Evolutionary conservation across 2,888 invertebrate species (phyloP).

Genomic region (Fissipunctia ypsillon): DNA sequence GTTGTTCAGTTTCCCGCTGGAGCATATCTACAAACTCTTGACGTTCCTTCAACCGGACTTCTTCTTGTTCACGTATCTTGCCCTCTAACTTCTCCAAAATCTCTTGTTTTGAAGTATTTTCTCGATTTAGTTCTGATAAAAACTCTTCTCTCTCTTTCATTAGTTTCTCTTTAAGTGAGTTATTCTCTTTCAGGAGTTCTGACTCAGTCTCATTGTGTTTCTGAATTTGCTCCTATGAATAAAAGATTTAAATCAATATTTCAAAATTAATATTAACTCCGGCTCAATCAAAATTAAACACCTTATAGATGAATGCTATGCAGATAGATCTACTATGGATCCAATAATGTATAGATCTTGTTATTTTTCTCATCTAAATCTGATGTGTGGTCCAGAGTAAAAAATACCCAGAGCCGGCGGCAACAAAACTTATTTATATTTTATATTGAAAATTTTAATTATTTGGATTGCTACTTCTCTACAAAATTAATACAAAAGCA

Average conservation of each 20-base stretch:
- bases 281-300: not conserved
- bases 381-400: not conserved
- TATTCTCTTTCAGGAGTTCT: constrained; percentile 86
- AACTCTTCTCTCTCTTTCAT: constrained; percentile 88
- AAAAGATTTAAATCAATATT: constrained; percentile 24
- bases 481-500: not conserved
- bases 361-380: not conserved
- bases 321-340: not conserved
- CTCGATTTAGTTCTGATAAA: constrained; percentile 84
- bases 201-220: constrained; percentile 84
- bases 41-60: constrained; percentile 84
- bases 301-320: not conserved
- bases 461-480: not conserved
- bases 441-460: not conserved
- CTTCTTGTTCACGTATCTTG: constrained; percentile 87
- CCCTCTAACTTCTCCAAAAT: constrained; percentile 86
- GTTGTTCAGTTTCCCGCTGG: constrained; percentile 82
- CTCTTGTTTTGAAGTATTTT: constrained; percentile 89
- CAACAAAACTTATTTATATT: not conserved
- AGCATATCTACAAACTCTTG: constrained; percentile 81
- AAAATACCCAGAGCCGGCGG: not conserved
- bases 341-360: not conserved
- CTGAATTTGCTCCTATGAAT: constrained; percentile 81
- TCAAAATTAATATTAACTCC: constrained; percentile 6
- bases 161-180: constrained; percentile 84